Percentiles rank a stretch among this genome's conserved stretches.
These are phyloP conservation scores for Australoheros scitulus DNA, from an alignment of 2,113 vertebrate genomes.

Conservation along the genomic window DNA sequence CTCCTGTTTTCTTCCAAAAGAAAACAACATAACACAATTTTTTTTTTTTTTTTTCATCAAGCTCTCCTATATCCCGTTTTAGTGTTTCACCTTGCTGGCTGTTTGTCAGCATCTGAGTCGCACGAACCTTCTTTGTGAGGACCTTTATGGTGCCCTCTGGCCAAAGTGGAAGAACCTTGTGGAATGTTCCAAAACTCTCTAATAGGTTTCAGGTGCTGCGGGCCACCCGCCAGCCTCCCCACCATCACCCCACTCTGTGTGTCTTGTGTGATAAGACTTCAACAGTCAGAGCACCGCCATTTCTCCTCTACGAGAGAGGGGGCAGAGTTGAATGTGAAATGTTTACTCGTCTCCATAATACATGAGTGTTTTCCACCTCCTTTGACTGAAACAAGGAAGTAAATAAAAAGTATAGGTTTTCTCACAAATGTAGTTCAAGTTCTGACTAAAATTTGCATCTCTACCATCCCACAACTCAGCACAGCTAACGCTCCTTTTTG, in stretches of 20 bases:
- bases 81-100: slow-evolving; percentile 71
- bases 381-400: not conserved
- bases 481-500: slow-evolving; percentile 53
- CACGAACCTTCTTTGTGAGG: slow-evolving; percentile 64
- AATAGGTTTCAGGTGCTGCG: slow-evolving; percentile 84
- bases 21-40: not conserved
- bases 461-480: slow-evolving; percentile 45
- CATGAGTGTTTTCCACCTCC: not conserved
- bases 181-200: slow-evolving; percentile 83
- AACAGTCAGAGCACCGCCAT: slow-evolving; percentile 56
- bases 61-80: slow-evolving; percentile 39
- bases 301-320: slow-evolving; percentile 59
- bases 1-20: slow-evolving; percentile 15
- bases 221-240: slow-evolving; percentile 75
- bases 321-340: slow-evolving; percentile 14
- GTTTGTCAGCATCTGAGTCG: slow-evolving; percentile 60
- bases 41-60: not conserved
- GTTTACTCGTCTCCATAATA: not conserved
- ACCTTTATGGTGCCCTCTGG: slow-evolving; percentile 83
- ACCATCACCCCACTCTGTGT: slow-evolving; percentile 59
- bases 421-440: not conserved
- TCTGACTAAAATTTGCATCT: slow-evolving; percentile 40
- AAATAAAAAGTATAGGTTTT: not conserved
- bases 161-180: slow-evolving; percentile 78
- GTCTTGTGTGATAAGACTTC: slow-evolving; percentile 65